These are phyloP conservation scores for Aleiodes testaceus DNA, from an alignment of 2,888 invertebrate species.

Conservation along the genomic window DNA sequence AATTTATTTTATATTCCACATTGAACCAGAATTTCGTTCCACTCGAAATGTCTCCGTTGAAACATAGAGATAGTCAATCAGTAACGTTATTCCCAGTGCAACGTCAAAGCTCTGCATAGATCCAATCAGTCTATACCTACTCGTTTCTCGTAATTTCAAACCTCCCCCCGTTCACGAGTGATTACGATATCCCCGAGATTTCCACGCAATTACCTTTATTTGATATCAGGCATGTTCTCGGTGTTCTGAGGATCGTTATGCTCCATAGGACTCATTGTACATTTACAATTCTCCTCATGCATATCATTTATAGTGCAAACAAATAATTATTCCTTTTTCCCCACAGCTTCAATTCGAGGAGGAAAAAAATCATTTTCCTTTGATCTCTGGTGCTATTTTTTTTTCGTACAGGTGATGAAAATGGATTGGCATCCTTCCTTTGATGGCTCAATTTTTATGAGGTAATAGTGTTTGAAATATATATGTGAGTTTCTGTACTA, in stretches of 20 bases:
- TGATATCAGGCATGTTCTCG: slow-evolving; percentile 4
- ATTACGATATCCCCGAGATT: slow-evolving; percentile 39
- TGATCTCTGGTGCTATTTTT: neutral
- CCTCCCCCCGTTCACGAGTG: slow-evolving; percentile 7
- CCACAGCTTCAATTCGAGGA: neutral
- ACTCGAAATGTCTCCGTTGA: neutral
- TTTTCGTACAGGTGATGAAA: too few relatives aligned
- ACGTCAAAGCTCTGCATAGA: slow-evolving; percentile 38
- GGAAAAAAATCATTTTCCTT: neutral
- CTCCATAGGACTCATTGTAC: neutral
- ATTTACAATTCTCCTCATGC: neutral
- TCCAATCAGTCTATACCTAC: slow-evolving; percentile 42
- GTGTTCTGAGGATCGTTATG: slow-evolving; percentile 10
- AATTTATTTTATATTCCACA: too few relatives aligned
- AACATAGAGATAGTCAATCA: neutral
- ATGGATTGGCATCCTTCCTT: too few relatives aligned
- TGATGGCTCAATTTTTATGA: too few relatives aligned
- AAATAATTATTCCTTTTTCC: neutral
- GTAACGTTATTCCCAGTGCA: neutral
- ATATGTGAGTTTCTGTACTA: too few relatives aligned
- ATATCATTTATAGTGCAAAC: neutral
- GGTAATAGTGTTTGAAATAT: too few relatives aligned
- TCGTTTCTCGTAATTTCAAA: slow-evolving; percentile 36
- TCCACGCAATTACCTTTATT: slow-evolving; percentile 40
- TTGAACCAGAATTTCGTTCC: neutral